Base-by-base conservation (phyloP, 2,113 vertebrate species). In the Corydoras sp. region DNA sequence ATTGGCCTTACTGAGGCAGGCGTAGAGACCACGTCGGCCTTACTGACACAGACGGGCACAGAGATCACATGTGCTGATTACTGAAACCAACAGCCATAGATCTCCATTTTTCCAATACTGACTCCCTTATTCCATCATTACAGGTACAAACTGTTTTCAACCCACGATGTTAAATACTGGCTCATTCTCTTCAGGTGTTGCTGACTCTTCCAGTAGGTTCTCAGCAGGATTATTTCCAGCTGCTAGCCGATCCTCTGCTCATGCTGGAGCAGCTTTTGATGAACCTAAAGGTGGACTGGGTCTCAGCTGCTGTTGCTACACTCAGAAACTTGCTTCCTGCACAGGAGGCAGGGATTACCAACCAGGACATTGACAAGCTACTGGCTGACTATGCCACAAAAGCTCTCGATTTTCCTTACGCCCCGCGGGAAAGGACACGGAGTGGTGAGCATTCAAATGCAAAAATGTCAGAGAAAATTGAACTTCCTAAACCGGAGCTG, bases 271-370 rank as follows among this genome's bases (percentile, higher is more conserved):
- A 99, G 85, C 89, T 99, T 11, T 83, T 99, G 77, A 98, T 99
- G 96, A 99, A 99, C 81, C 92, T 99, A 86, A 97, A 98, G 81
- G 96, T 99, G 77, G 94, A 98, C 58, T 98, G 97, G 95, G 92
- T 86, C 3, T 88, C 91, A 0, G 69, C 88, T 0, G 93, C 92
- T 0, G 89, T 98, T 58, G 85, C 84, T 55, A 93, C 90, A 0
- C 86, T 99, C 58, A 89, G 86, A 50, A 89, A 89, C 10, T 90
- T 95, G 30, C 81, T 96, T 72, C 74, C 86, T 0, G 85, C 87
- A n/a, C 91, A 91, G 79, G 92, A 96, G 59, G 83, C 89, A 0
- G 90, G 91, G 74, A 92, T 99, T 73, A 81, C 85, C 3, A 15
- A 83, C 4, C 87, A 91, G 12, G 90, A 96, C 58, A 86, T 98